Percentiles rank a stretch among this genome's conserved stretches.
These are phyloP conservation scores for Cyphomyrus discorhynchus DNA, from an alignment of 2,113 vertebrate genomes.

Conservation along the genomic window DNA sequence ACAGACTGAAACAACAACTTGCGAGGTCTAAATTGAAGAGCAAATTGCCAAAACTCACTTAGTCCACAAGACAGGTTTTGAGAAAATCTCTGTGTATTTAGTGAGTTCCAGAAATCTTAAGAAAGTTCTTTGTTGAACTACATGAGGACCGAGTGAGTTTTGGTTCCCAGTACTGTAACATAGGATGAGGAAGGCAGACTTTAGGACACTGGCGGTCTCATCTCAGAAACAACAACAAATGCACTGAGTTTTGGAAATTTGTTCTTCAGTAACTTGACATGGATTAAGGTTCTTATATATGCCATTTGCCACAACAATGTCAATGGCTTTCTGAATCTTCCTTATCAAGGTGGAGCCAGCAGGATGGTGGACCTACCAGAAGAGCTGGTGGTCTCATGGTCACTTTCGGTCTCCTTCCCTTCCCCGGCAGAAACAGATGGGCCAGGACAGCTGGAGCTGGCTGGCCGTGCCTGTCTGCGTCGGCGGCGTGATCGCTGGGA, in stretches of 20 bases:
- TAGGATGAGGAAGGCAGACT: too few species aligned
- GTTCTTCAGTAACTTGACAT: not conserved
- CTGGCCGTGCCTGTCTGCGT: slow-evolving; percentile 62
- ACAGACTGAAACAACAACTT: not conserved
- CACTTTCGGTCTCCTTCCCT: slow-evolving; percentile 80
- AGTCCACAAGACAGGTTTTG: not conserved
- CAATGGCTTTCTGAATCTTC: not conserved
- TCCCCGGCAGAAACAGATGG: slow-evolving; percentile 63
- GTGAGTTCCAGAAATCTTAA: not conserved
- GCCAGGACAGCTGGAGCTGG: slow-evolving; percentile 65
- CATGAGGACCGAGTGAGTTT: not conserved
- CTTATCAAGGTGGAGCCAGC: not conserved
- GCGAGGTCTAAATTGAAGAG: not conserved
- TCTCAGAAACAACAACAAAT: too few species aligned
- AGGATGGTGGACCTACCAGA: slow-evolving; percentile 65
- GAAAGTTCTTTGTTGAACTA: not conserved
- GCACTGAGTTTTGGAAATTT: not conserved
- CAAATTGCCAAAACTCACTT: not conserved
- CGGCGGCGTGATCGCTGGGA: slow-evolving; percentile 77
- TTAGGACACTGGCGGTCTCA: too few species aligned
- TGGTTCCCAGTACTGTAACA: not conserved
- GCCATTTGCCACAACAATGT: not conserved
- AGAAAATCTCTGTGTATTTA: not conserved
- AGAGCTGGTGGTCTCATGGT: slow-evolving; percentile 90
- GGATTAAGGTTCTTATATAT: not conserved